phyloP scores from a whole-genome alignment of 2,797 vertebrate genomes.

The Pogoniulus pusillus region DNA sequence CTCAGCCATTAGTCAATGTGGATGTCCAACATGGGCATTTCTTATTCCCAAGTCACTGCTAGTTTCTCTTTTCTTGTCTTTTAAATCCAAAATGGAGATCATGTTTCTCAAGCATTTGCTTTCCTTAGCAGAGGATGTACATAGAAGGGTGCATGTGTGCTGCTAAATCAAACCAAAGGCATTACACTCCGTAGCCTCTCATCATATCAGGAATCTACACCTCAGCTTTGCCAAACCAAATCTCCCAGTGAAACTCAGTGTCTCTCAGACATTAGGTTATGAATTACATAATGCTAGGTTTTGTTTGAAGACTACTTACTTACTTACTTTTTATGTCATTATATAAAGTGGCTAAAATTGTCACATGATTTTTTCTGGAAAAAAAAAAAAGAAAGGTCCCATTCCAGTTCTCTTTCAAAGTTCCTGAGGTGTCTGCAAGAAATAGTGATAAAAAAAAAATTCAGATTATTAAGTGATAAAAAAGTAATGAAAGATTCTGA shows the following conservation, averaged over 20 bases:
- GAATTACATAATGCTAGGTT: not conserved
- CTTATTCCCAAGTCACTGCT: not conserved
- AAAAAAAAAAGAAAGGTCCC: not conserved
- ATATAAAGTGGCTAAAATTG: not conserved
- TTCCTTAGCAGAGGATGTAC: not conserved
- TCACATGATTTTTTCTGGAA: not conserved
- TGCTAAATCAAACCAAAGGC: not conserved
- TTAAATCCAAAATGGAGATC: not conserved
- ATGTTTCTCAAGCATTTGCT: not conserved
- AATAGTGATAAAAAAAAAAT: not conserved
- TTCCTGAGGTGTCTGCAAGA: not conserved
- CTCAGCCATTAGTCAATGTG: not conserved
- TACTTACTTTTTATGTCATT: not conserved
- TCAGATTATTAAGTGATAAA: not conserved
- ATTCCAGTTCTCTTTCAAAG: not conserved
- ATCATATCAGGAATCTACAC: not conserved
- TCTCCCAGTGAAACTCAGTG: not conserved
- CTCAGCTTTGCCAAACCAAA: not conserved
- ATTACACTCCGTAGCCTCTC: not conserved
- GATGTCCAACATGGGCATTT: not conserved
- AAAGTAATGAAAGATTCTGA: not conserved
- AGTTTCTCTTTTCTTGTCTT: not conserved
- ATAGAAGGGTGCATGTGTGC: rapidly evolving
- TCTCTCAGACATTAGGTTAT: not conserved
- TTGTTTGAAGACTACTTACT: not conserved